phyloP scores from a whole-genome alignment of 1,140 invertebrate species.

The Chionoecetes opilio region DNA sequence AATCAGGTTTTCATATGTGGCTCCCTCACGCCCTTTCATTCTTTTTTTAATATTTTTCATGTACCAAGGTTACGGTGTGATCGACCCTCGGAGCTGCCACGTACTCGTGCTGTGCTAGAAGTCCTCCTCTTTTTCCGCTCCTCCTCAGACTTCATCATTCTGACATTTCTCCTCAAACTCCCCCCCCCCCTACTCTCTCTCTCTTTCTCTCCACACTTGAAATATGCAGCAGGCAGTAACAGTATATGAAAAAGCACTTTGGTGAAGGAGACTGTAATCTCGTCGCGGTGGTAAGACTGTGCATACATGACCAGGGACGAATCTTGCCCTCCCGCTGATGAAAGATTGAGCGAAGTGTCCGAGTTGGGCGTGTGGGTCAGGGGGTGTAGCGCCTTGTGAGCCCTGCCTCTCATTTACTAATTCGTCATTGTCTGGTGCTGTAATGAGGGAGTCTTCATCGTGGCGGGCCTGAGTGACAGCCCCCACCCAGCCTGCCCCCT shows the following conservation, averaged over 20 bases:
- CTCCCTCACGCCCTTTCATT: not conserved
- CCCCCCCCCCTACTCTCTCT: slow-evolving; percentile 40
- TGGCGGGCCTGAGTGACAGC: slow-evolving; percentile 41
- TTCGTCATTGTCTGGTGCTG: slow-evolving; percentile 41
- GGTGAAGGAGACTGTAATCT: slow-evolving; percentile 2
- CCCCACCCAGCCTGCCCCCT: not conserved
- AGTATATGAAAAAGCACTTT: not conserved
- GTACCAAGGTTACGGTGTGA: no score
- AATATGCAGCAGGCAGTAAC: no score
- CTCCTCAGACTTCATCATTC: not conserved
- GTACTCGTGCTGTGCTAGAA: no score
- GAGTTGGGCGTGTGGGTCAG: not conserved
- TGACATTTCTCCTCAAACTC: not conserved
- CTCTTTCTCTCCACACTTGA: slow-evolving; percentile 30
- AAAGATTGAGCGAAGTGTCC: slow-evolving; percentile 7
- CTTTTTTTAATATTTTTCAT: not conserved
- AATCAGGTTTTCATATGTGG: not conserved
- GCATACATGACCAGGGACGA: not conserved
- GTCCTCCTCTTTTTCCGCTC: not conserved
- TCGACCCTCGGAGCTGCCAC: no score
- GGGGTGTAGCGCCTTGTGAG: not conserved
- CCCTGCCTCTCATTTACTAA: slow-evolving; percentile 28
- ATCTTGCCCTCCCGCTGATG: not conserved
- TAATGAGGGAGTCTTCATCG: slow-evolving; percentile 51
- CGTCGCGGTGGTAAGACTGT: not conserved